These are phyloP conservation scores for Talpa occidentalis DNA, from an alignment of 2,113 vertebrate species.

Conservation along the genomic window DNA sequence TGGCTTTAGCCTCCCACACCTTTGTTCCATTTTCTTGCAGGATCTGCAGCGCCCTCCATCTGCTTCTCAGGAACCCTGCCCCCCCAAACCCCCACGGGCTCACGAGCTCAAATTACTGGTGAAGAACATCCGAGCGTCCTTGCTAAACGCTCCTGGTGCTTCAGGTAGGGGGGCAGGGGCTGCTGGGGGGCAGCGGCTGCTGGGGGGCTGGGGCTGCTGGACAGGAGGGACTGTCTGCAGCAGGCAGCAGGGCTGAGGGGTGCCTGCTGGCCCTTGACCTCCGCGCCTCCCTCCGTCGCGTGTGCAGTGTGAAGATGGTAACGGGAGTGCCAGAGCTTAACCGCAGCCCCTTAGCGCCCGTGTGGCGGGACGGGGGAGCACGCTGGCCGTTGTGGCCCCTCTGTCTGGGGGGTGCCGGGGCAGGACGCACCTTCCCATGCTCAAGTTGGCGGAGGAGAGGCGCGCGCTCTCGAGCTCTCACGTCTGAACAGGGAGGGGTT, in stretches of 20 bases:
- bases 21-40: slow-evolving; percentile 80
- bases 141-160: slow-evolving; percentile 83
- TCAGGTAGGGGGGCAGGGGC: slow-evolving; percentile 84
- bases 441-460: no score
- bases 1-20: no score
- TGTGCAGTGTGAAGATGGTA: no score
- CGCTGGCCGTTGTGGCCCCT: no score
- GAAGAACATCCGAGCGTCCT: slow-evolving; percentile 89
- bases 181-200: rapidly evolving
- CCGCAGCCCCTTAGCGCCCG: no score
- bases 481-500: no score
- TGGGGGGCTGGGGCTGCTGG: rapidly evolving
- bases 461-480: no score
- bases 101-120: slow-evolving; percentile 95
- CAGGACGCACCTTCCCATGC: no score
- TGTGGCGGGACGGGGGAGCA: no score
- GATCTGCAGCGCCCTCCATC: slow-evolving; percentile 75
- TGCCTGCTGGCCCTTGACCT: background rate
- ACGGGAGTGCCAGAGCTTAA: no score
- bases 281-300: no score
- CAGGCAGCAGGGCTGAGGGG: rapidly evolving
- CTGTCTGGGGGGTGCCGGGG: no score
- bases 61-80: slow-evolving; percentile 87
- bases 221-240: background rate
- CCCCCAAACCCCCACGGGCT: slow-evolving; percentile 95